Conservation (phyloP, 2,113 vertebrate genomes). For the Crypturellus undulatus region DNA sequence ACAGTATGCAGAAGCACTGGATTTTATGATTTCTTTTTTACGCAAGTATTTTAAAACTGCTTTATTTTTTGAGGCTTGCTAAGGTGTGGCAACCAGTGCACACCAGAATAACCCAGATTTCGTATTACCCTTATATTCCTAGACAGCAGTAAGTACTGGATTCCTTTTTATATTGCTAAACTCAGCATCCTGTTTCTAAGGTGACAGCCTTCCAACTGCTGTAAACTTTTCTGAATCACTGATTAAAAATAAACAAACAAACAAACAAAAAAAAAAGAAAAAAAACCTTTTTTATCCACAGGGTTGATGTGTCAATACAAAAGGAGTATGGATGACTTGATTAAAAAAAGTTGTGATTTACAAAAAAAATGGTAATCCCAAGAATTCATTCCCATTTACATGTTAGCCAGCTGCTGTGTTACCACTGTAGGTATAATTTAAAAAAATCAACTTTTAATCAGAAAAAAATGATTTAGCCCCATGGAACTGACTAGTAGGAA, state of each 20-base stretch:
- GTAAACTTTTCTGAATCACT: conserved; percentile 67
- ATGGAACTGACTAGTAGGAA: conserved; percentile 57
- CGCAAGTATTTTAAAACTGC: conserved; percentile 70
- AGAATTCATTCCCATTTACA: conserved; percentile 59
- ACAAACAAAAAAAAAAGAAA: background rate
- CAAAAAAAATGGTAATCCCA: conserved; percentile 65
- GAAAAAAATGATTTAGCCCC: conserved; percentile 46
- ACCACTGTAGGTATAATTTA: conserved; percentile 40
- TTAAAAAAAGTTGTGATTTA: conserved; percentile 65
- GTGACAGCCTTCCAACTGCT: conserved; percentile 70
- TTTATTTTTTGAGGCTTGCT: conserved; percentile 78
- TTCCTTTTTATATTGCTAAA: conserved; percentile 74
- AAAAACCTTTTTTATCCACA: conserved; percentile 58
- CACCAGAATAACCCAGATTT: conserved; percentile 59
- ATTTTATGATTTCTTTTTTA: conserved; percentile 72
- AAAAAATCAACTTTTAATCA: conserved; percentile 72
- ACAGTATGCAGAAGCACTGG: conserved; percentile 84
- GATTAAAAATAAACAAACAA: background rate
- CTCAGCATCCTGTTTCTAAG: conserved; percentile 65
- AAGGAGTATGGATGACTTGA: conserved; percentile 69
- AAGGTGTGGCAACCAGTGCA: conserved; percentile 75
- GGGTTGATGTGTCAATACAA: conserved; percentile 69
- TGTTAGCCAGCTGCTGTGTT: conserved; percentile 71
- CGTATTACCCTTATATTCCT: conserved; percentile 56
- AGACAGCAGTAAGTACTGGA: conserved; percentile 78